phyloP scores from a whole-genome alignment of 2,888 invertebrate genomes.

The Thereva nobilitata region DNA sequence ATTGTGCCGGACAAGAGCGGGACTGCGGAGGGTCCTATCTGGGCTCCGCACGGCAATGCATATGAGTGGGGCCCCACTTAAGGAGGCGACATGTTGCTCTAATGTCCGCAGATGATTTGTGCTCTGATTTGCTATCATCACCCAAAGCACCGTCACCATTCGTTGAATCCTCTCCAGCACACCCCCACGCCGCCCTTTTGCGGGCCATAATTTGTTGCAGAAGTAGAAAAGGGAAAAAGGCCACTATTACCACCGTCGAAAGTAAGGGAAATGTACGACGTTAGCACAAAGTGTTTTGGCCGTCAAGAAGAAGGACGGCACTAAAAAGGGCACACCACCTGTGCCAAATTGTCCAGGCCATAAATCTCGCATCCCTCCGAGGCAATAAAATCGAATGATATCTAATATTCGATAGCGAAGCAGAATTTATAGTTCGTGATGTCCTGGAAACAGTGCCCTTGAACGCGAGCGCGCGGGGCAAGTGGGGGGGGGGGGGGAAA shows the following conservation, averaged over 20 bases:
- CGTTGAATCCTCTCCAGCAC: not conserved
- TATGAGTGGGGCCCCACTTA: slow-evolving; percentile 12
- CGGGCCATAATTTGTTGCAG: slow-evolving; percentile 38
- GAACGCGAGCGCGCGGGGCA: not conserved
- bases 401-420: slow-evolving; percentile 41
- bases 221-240: slow-evolving; percentile 7
- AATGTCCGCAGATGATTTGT: slow-evolving; percentile 41
- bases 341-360: slow-evolving; percentile 42
- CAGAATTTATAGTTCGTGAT: slow-evolving; percentile 29
- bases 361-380: slow-evolving; percentile 42
- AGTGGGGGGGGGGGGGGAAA: not conserved
- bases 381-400: slow-evolving; percentile 43
- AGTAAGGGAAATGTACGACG: not conserved
- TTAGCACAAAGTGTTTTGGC: not conserved
- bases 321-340: slow-evolving; percentile 40
- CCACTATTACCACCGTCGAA: slow-evolving; percentile 9
- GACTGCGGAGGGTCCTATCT: not conserved
- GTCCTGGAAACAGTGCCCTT: slow-evolving; percentile 7
- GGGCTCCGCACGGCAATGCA: slow-evolving; percentile 13
- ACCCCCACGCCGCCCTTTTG: not conserved
- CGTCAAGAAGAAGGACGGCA: slow-evolving; percentile 12
- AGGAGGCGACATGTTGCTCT: slow-evolving; percentile 38
- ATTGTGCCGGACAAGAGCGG: slow-evolving; percentile 3
- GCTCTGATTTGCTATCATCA: slow-evolving; percentile 22
- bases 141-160: slow-evolving; percentile 17